A percentile compares a stretch with the other conserved stretches of the same genome.
These are phyloP conservation scores for Sebastes steindachneri DNA, from an alignment of 2,797 vertebrate genomes.

Conservation along the genomic window DNA sequence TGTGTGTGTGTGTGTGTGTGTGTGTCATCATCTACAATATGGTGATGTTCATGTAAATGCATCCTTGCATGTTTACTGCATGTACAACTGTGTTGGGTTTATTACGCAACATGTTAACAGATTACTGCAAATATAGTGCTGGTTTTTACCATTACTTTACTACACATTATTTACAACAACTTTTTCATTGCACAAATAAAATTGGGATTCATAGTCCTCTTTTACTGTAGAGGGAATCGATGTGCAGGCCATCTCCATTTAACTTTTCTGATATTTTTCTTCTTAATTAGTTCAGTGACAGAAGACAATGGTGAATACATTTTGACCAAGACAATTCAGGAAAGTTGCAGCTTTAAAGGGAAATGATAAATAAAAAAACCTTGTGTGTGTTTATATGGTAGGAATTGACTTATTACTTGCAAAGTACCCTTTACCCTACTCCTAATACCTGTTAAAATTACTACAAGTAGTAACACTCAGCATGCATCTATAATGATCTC, in stretches of 20 bases:
- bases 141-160: not conserved
- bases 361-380: not conserved
- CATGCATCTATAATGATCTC: not conserved
- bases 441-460: not conserved
- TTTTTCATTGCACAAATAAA: not conserved
- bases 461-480: not conserved
- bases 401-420: not conserved
- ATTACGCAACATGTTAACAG: not conserved
- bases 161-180: too few relatives aligned
- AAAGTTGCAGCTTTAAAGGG: not conserved
- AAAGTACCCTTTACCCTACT: not conserved
- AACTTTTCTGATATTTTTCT: not conserved
- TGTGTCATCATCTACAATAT: too few relatives aligned
- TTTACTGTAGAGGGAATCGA: too few relatives aligned
- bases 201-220: not conserved
- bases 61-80: not conserved
- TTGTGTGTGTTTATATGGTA: not conserved
- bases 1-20: slow-evolving; percentile 9
- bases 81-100: not conserved
- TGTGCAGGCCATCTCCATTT: too few relatives aligned
- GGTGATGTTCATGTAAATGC: not conserved
- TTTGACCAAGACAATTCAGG: not conserved
- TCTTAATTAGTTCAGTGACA: not conserved
- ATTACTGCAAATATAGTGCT: not conserved
- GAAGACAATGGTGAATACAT: not conserved